Base-by-base conservation (phyloP, 2,797 vertebrate species). In the Syndactyla subalaris region DNA sequence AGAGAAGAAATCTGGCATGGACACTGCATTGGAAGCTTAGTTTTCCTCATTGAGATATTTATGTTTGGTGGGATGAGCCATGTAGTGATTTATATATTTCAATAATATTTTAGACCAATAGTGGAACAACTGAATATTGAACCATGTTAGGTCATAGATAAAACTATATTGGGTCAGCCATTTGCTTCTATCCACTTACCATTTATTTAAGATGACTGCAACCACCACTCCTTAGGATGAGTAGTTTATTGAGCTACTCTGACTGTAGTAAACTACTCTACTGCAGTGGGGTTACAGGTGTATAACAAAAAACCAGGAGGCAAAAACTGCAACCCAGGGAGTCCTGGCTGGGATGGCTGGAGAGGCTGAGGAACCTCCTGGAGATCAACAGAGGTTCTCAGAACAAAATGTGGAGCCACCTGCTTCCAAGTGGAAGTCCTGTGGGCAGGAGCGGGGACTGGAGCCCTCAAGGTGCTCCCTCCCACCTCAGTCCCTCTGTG, bases 241-340 rank as follows among this genome's bases (percentile, higher is more conserved):
- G 16, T 5, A 54, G 16, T 66, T 20, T 79, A 29, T 72, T 80
- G 19, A 36, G 29, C 57, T 27, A 0, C 14, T 32, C 27, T 21
- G 41, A 23, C 5, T 29, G 57, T 29, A 38, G 38, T 22, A 0
- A 5, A 83, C 18, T 1, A 2, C 68, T 54, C 22, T 11, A 8
- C 13, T 3, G 0, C 36, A 17, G 0, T 2, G 32, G 70, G 36
- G 32, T 13, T 14, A 1, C 1, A 3, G 29, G 5, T 19, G 41
- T 7, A 0, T 32, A 67, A 39, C 48, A 67, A 26, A 59, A 6
- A 6, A 6, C 3, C 34, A 23, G 26, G 36, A 68, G 19, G 3
- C 27, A 17, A 17, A 30, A 29, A 20, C 54, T 72, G 58, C 14
- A 19, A 3, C 7, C 23, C n/a, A 14, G 48, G 66, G 45, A 26